Evolutionary conservation across 2,888 invertebrate genomes (phyloP).

Genomic region (Luperina nickerlii): DNA sequence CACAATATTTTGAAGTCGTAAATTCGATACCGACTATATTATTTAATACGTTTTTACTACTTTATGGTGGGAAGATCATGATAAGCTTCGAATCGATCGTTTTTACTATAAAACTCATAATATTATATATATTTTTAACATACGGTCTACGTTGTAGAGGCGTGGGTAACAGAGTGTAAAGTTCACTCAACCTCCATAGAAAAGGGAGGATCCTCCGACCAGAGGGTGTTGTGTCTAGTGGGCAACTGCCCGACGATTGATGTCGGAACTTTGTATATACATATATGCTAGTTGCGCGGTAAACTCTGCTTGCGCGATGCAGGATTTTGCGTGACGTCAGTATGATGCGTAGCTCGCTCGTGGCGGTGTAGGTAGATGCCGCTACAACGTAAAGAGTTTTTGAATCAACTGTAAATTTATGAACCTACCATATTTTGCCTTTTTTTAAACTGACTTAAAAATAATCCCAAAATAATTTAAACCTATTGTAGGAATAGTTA

Average conservation of each 20-base stretch:
- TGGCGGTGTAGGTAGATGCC: no score
- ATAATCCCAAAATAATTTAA: background rate
- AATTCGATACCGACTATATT: constrained; percentile 32
- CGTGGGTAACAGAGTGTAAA: background rate
- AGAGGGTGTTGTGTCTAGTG: no score
- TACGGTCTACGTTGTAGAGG: background rate
- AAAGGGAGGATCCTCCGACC: background rate
- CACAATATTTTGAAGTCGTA: constrained; percentile 38
- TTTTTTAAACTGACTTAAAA: background rate
- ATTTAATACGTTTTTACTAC: constrained; percentile 27
- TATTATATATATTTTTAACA: background rate
- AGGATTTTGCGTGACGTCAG: no score
- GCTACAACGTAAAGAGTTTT: background rate
- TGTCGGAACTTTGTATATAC: no score
- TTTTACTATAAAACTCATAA: background rate
- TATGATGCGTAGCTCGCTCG: no score
- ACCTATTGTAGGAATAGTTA: background rate
- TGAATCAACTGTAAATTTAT: background rate
- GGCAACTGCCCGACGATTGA: no score
- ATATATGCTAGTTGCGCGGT: background rate
- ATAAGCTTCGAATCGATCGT: constrained; percentile 8
- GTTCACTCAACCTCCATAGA: background rate
- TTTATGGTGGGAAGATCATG: background rate
- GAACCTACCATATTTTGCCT: no score
- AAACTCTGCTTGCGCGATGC: background rate